These are phyloP conservation scores for Anthonomus grandis DNA, from an alignment of 1,140 invertebrate genomes.

Conservation along the genomic window DNA sequence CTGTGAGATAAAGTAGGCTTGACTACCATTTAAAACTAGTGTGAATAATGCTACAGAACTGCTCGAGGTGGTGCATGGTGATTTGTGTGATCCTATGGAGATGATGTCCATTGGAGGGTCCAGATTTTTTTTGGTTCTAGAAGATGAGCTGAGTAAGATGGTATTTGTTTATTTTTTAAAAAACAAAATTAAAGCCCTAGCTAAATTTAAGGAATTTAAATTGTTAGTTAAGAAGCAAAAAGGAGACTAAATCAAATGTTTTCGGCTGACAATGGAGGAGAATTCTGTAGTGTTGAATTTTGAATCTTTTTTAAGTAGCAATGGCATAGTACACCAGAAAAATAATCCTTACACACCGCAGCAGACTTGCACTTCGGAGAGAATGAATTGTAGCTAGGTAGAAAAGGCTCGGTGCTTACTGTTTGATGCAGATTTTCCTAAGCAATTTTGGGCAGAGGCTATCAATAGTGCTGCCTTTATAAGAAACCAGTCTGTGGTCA, in stretches of 20 bases:
- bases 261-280: constrained; percentile 15
- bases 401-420: constrained; percentile 45
- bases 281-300: constrained; percentile 12
- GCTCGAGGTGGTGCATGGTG: constrained; percentile 44
- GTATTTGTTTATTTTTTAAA: constrained; percentile 23
- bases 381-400: constrained; percentile 25
- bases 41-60: constrained; percentile 14
- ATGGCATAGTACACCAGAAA: constrained; percentile 20
- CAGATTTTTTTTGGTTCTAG: constrained; percentile 40
- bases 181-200: constrained; percentile 12
- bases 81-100: constrained; percentile 41
- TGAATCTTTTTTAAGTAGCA: constrained; percentile 11
- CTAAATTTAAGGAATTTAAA: constrained; percentile 22
- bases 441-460: constrained; percentile 48
- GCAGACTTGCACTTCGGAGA: constrained; percentile 4
- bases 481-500: no score
- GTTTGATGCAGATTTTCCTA: constrained; percentile 35
- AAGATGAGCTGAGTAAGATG: constrained; percentile 17
- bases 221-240: constrained; percentile 15
- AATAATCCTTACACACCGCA: constrained; percentile 12
- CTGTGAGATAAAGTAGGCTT: constrained; percentile 33
- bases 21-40: constrained; percentile 25
- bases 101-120: constrained; percentile 37
- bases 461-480: constrained; percentile 38
- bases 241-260: constrained; percentile 10